Evolutionary conservation across 2,888 invertebrate species (phyloP).

Genomic region (Lasioglossum villosulum): DNA sequence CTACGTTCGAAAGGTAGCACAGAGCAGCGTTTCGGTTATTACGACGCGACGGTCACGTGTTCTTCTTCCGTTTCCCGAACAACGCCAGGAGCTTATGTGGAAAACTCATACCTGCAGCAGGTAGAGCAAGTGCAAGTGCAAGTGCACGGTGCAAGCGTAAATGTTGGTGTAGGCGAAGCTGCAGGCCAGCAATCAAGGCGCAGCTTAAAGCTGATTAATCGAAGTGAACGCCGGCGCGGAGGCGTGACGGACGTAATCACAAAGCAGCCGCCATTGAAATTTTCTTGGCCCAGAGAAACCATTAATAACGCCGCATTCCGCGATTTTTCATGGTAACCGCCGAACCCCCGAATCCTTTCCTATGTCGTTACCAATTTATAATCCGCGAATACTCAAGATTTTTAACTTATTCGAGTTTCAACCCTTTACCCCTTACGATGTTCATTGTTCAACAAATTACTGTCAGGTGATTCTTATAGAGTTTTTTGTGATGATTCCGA

Average conservation of each 20-base stretch:
- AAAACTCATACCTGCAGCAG: background rate
- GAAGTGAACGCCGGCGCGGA: slow-evolving; percentile 61
- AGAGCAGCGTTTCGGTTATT: background rate
- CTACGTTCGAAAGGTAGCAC: background rate
- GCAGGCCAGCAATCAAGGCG: slow-evolving; percentile 51
- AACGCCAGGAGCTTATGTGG: background rate
- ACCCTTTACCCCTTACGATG: background rate
- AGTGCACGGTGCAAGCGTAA: background rate
- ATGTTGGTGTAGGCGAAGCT: slow-evolving; percentile 8
- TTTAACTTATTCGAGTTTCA: background rate
- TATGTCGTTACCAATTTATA: slow-evolving; percentile 4
- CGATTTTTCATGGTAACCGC: slow-evolving; percentile 17
- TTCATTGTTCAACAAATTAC: no score
- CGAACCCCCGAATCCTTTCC: background rate
- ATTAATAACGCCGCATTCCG: slow-evolving; percentile 21
- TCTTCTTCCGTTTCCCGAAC: slow-evolving; percentile 9
- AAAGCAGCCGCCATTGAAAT: slow-evolving; percentile 55
- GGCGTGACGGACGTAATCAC: slow-evolving; percentile 68
- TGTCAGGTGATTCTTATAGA: no score
- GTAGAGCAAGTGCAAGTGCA: background rate
- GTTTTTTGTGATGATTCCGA: no score
- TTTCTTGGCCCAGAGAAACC: slow-evolving; percentile 19
- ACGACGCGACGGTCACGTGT: background rate
- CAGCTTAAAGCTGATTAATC: slow-evolving; percentile 67
- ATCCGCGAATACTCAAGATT: background rate